phyloP scores from a whole-genome alignment of 2,113 vertebrate genomes.

The Pelvicachromis taeniatus region DNA sequence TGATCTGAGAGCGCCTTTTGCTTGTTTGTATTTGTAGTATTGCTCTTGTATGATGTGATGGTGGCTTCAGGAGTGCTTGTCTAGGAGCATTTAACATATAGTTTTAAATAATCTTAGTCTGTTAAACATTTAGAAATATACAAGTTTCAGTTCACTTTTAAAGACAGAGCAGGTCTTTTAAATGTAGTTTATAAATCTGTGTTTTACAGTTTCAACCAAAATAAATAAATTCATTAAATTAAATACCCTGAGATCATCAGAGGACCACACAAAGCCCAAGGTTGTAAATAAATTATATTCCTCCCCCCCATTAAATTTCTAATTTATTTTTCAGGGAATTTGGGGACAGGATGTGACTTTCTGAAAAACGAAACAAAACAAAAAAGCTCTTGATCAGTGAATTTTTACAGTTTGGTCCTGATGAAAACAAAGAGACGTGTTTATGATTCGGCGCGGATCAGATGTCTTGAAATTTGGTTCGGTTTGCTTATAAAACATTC shows the following conservation, averaged over 20 bases:
- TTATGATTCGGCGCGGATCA: background rate
- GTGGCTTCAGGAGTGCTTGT: background rate
- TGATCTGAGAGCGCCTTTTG: background rate
- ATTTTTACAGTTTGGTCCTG: background rate
- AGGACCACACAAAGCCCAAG: background rate
- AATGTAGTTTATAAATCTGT: background rate
- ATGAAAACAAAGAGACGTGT: background rate
- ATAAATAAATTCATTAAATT: background rate
- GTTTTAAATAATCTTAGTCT: background rate
- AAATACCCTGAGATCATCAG: background rate
- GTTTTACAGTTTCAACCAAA: rapidly evolving
- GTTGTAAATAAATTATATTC: constrained; percentile 14
- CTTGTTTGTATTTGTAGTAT: background rate
- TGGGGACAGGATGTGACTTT: background rate
- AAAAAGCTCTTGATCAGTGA: background rate
- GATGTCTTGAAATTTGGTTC: background rate
- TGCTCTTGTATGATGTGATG: background rate
- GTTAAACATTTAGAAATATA: background rate
- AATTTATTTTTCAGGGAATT: background rate
- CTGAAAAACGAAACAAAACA: background rate
- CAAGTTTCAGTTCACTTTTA: background rate
- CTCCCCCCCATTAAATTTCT: background rate
- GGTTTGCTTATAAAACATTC: background rate
- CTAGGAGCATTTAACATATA: background rate
- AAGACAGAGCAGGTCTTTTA: background rate